Base-by-base conservation (phyloP, 2,888 invertebrate species). In the Ferdinandea cuprea region DNA sequence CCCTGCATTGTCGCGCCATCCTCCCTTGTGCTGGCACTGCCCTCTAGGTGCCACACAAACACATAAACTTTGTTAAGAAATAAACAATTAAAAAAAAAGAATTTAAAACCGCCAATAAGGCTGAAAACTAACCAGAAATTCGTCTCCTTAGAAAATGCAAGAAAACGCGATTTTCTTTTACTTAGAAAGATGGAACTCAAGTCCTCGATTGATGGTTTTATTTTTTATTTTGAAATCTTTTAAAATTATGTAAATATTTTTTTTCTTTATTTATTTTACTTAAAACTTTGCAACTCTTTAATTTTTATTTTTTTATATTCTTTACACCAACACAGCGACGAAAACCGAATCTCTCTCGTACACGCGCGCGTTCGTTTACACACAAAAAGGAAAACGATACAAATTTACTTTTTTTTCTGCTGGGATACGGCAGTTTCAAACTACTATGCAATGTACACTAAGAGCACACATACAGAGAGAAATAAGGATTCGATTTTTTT, bases 401-500 rank as follows among this genome's bases (percentile, higher is more conserved):
- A 63, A 46, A 37, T 46, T 46, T n/a, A 56, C 30, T 52, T 65
- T 35, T 28, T 52, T 15, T 42, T 25, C 44, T 37, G 19, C 30
- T 46, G 30, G 25, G n/a, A n/a, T 28, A 11, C 25, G 15, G 50
- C 42, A 58, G 28, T 61, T 28, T 17, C 19, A 37, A 61, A 61
- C 17, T 30, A 44, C 8, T 58, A 58, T 42, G 19, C 19, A 48
- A n/a, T 28, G 25, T n/a, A 44, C 17, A 58, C 44, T 8, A 21
- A 44, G 3, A 44, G 15, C 76, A 71, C 50, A 37, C 9, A 61
- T 37, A 44, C 61, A 52, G 1, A 46, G 13, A 5, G 19, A 44
- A 74, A 42, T 35, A 65, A 48, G 54, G 65, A 77, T 66, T 81
- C 65, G 69, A 66, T 81, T 77, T 74, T 72, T 52, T 44, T 68